phyloP scores from a whole-genome alignment of 2,888 invertebrate genomes.

The Petrolisthes manimaculis region DNA sequence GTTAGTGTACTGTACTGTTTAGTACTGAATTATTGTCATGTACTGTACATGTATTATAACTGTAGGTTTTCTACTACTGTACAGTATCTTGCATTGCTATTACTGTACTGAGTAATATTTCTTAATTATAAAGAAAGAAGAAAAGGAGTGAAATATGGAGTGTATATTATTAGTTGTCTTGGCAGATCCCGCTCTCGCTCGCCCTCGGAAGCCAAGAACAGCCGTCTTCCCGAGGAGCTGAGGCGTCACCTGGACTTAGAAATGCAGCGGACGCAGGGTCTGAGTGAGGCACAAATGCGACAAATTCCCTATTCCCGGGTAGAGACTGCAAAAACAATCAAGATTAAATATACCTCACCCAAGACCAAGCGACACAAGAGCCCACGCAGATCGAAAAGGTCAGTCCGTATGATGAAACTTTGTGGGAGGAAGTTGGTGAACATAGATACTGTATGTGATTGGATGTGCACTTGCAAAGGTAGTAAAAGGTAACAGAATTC shows the following conservation, averaged over 20 bases:
- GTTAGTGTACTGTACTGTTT: too few species aligned
- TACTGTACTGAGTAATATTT: too few species aligned
- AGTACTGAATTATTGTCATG: too few species aligned
- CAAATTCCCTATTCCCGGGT: conserved; percentile 65
- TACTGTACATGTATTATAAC: too few species aligned
- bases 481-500: too few species aligned
- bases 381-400: conserved; percentile 63
- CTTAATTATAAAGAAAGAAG: too few species aligned
- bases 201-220: conserved; percentile 59
- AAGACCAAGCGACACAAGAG: conserved; percentile 59
- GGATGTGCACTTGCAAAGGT: background rate
- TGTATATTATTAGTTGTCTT: background rate
- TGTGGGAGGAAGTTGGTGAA: background rate
- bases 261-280: conserved; percentile 53
- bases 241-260: conserved; percentile 63
- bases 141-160: too few species aligned
- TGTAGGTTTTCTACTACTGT: too few species aligned
- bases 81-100: too few species aligned
- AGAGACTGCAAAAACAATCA: conserved; percentile 63
- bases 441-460: background rate
- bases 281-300: conserved; percentile 60
- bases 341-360: conserved; percentile 61
- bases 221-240: conserved; percentile 62
- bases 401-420: background rate
- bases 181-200: conserved; percentile 63